phyloP scores from a whole-genome alignment of 2,888 invertebrate genomes.

The Chalcis sispes region DNA sequence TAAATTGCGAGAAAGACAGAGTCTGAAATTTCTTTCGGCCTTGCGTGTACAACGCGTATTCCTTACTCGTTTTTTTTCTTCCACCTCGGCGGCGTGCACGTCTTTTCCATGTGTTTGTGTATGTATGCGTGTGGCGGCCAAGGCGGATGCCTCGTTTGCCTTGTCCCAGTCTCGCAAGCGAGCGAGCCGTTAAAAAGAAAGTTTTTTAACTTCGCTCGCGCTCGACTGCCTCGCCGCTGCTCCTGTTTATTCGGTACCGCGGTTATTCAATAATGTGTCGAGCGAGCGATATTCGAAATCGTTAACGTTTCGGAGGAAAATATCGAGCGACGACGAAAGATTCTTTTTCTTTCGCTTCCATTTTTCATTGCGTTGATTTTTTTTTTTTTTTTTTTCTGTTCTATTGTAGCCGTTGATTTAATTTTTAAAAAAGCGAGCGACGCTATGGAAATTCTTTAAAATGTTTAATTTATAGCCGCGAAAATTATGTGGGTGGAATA shows the following conservation, averaged over 20 bases:
- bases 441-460: too few species aligned
- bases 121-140: slow-evolving; percentile 55
- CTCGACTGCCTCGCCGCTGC: too few species aligned
- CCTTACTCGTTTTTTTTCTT: slow-evolving; percentile 12
- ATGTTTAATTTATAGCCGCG: too few species aligned
- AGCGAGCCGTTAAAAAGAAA: slow-evolving; percentile 54
- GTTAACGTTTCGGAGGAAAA: too few species aligned
- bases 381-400: background rate
- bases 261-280: too few species aligned
- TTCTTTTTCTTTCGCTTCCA: background rate
- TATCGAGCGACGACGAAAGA: slow-evolving; percentile 35
- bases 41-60: slow-evolving; percentile 36
- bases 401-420: background rate
- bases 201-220: slow-evolving; percentile 47
- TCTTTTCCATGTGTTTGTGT: slow-evolving; percentile 5
- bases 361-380: background rate
- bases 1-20: slow-evolving; percentile 39
- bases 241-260: too few species aligned
- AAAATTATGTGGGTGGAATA: too few species aligned
- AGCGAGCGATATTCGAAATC: too few species aligned
- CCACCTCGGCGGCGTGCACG: background rate
- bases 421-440: too few species aligned
- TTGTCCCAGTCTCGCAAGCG: slow-evolving; percentile 62
- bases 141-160: slow-evolving; percentile 62
- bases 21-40: slow-evolving; percentile 55